Base-by-base conservation (phyloP, 2,888 invertebrate species). In the Orchestes rusci region DNA sequence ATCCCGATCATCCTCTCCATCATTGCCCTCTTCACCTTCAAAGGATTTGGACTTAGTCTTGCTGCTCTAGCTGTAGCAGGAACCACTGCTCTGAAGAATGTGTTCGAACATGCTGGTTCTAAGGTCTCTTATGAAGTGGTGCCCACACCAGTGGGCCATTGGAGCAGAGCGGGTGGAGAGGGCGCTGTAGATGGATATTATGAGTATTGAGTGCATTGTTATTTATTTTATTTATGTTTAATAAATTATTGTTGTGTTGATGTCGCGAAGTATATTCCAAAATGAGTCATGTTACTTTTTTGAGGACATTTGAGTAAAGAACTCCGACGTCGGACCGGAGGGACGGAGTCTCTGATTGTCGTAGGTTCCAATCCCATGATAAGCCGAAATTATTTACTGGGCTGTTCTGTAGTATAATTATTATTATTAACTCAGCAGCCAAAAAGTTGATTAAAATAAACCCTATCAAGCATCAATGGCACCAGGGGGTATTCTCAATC, bases 21-120 rank as follows among this genome's bases (percentile, higher is more conserved):
- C 43, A 72, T 82, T 33, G 76, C 76, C n/a, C 64, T 80, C 48
- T 71, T 81, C 36, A 77, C 80, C 5, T 72, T 81, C 56, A 81
- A 80, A 64, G 80, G 79, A 41, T 68, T 82, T 40, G 77, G 76
- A 45, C 73, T 76, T 19, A 77, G 80, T 36, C 59, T 79, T 32
- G 68, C 77, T 51, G 78, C 81, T 18, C 67, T 82, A 49, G 65
- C 78, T 27, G 67, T 82, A 28, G 75, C 80, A 16, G 77, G 75
- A 28, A 66, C 62, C 1, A 58, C 62, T 1, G 67, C 63, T 3
- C 56, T 68, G 32, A 67, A 66, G 50, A 60, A 59, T 37, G 43
- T 65, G 1, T 43, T 67, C n/a, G 64, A 67, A 31, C 57, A 62
- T 39, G 43, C 43, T 30, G 55, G 57, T 3, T 56, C 62, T 0